These are phyloP conservation scores for Epinephelus malabaricus DNA, from an alignment of 2,797 vertebrate species.

Conservation along the genomic window DNA sequence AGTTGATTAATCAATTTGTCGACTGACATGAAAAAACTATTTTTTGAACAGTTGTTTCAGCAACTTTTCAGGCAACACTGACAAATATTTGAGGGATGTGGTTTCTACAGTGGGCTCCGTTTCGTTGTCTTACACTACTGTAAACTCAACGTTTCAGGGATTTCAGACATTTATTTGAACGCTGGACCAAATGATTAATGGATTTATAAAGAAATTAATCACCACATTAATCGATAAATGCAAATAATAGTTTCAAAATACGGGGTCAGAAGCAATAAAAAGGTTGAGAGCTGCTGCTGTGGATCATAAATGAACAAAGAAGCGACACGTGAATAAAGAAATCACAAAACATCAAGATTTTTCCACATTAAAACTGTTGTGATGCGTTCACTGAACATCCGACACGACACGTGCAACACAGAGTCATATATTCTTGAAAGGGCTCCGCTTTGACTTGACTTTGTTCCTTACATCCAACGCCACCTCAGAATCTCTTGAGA, in stretches of 20 bases:
- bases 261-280: neutral
- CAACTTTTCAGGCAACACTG: neutral
- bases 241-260: neutral
- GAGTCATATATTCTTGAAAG: neutral
- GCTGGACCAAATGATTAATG: neutral
- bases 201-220: neutral
- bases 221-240: neutral
- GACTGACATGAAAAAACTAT: neutral
- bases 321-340: neutral
- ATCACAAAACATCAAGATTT: too few species aligned
- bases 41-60: neutral
- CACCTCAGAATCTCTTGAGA: conserved; percentile 23
- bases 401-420: neutral
- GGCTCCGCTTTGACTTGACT: neutral
- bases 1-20: neutral
- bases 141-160: too few species aligned
- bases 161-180: neutral
- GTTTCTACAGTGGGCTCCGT: neutral
- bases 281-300: conserved; percentile 1
- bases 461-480: neutral
- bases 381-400: conserved; percentile 8
- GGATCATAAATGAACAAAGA: neutral
- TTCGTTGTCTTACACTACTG: neutral
- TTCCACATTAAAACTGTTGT: neutral
- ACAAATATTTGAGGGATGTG: neutral